These are phyloP conservation scores for Ylistrum balloti DNA, from an alignment of 1,140 invertebrate genomes.

Conservation along the genomic window DNA sequence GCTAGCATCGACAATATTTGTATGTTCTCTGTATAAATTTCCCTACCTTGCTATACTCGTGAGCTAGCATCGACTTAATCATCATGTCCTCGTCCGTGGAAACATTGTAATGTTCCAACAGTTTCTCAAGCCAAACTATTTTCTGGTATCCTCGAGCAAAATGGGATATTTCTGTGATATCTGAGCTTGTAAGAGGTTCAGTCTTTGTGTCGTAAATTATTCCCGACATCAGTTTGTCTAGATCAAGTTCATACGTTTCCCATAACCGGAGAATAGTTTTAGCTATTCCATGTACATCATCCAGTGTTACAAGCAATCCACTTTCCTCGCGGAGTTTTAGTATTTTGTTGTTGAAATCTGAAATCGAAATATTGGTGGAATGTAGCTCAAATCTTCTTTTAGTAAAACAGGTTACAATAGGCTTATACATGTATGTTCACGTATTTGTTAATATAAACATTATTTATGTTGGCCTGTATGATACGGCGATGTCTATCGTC, in stretches of 20 bases:
- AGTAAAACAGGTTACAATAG: too few species aligned
- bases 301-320: neutral
- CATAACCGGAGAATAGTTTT: neutral
- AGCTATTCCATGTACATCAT: neutral
- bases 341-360: neutral
- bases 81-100: neutral
- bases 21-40: too few species aligned
- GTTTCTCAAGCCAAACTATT: neutral
- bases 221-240: constrained; percentile 22
- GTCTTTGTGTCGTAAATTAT: neutral
- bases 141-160: neutral
- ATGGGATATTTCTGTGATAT: neutral
- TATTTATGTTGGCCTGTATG: too few species aligned
- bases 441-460: too few species aligned
- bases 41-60: neutral
- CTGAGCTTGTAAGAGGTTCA: constrained; percentile 14
- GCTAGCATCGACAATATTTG: too few species aligned
- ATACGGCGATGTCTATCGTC: too few species aligned
- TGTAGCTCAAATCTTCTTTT: too few species aligned
- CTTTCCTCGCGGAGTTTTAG: neutral
- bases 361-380: too few species aligned
- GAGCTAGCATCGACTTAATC: neutral
- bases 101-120: constrained; percentile 6
- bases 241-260: neutral
- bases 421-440: too few species aligned